These are phyloP conservation scores for Melitaea cinxia DNA, from an alignment of 1,140 invertebrate genomes.

Conservation along the genomic window DNA sequence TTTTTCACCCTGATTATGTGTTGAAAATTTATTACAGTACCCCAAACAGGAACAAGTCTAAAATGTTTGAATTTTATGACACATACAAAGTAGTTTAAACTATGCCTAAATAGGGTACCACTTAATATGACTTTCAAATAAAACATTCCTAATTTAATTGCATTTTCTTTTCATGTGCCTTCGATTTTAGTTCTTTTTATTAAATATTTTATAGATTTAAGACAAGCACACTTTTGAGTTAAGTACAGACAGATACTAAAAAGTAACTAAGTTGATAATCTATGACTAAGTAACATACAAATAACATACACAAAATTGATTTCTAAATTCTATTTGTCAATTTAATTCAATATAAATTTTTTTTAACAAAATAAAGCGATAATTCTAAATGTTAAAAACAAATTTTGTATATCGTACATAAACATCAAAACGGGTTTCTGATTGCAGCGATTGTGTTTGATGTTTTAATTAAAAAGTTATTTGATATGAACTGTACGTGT, in stretches of 20 bases:
- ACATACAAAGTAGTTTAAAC: slow-evolving; percentile 11
- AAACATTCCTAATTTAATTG: neutral
- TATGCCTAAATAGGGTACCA: slow-evolving; percentile 1
- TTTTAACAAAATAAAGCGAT: neutral
- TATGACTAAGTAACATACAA: too few species aligned
- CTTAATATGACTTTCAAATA: neutral
- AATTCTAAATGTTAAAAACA: neutral
- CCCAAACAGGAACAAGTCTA: slow-evolving; percentile 30
- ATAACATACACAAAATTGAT: neutral
- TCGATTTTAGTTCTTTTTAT: too few species aligned
- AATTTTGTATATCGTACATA: neutral
- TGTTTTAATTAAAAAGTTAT: slow-evolving; percentile 26
- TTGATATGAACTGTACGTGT: slow-evolving; percentile 5
- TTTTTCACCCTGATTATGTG: slow-evolving; percentile 66
- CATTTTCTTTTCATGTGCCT: neutral
- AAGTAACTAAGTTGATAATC: too few species aligned
- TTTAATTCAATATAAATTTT: neutral
- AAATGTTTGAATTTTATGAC: slow-evolving; percentile 31
- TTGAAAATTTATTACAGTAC: slow-evolving; percentile 61
- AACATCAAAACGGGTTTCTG: slow-evolving; percentile 7
- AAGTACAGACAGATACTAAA: too few species aligned
- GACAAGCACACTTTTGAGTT: too few species aligned
- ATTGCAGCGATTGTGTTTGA: slow-evolving; percentile 17
- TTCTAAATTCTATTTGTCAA: neutral
- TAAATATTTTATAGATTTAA: too few species aligned